A percentile compares a stretch with the other conserved stretches of the same genome.
Evolutionary conservation across 23 tunicate species (phyloP).

Genomic region (Halocynthia roretzi): DNA sequence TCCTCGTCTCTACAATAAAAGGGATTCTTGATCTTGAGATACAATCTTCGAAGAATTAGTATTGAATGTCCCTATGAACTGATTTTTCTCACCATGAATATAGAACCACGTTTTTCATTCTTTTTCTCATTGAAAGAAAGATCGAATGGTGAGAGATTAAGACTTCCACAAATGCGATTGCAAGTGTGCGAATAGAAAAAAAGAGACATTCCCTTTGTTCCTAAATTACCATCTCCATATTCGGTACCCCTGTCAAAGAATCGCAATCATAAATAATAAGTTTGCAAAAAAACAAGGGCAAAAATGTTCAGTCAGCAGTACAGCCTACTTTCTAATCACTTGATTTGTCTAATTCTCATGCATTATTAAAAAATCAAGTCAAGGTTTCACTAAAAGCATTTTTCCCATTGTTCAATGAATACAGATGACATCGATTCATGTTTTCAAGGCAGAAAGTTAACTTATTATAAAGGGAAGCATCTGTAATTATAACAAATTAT

Average conservation of each 20-base stretch:
- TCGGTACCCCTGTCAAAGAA: conserved; percentile 72
- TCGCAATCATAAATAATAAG: neutral
- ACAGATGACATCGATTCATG: no score
- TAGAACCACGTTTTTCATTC: conserved; percentile 34
- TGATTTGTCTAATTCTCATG: no score
- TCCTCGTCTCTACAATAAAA: conserved; percentile 60
- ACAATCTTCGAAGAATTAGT: neutral
- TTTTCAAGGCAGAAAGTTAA: no score
- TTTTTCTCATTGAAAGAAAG: conserved; percentile 45
- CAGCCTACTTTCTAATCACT: neutral
- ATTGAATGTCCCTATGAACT: neutral
- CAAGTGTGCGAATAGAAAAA: conserved; percentile 91
- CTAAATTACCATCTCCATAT: conserved; percentile 97
- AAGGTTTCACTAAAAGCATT: no score
- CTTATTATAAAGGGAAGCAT: no score
- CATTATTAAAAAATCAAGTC: no score
- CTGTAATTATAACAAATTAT: no score
- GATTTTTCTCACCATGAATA: conserved; percentile 38
- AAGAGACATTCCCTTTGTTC: conserved; percentile 88
- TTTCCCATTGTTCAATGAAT: no score
- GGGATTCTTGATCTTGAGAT: neutral
- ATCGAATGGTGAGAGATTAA: conserved; percentile 84
- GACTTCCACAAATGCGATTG: conserved; percentile 77
- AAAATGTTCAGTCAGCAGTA: neutral
- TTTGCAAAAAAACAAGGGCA: neutral